Evolutionary conservation across 1,140 invertebrate genomes (phyloP).

Genomic region (Aphaenogaster rudis): DNA sequence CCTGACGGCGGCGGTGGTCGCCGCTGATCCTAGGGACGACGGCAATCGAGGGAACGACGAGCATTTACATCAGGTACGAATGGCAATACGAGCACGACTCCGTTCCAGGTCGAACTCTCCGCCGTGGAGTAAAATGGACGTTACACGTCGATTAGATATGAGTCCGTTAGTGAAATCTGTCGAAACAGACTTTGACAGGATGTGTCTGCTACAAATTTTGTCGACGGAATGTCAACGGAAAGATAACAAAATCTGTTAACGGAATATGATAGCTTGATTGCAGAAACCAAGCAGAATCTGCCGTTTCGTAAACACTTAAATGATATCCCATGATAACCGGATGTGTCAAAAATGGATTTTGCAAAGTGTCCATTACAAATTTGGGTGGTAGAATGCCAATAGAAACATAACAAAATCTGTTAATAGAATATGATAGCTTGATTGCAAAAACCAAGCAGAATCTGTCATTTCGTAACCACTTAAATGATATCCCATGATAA

Average conservation of each 20-base stretch:
- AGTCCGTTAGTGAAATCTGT: not conserved
- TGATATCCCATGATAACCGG: no score
- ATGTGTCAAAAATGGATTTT: no score
- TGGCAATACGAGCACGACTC: not conserved
- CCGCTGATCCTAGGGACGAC: conserved; percentile 27
- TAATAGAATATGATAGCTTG: no score
- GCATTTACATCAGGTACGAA: conserved; percentile 65
- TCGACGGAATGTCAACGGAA: no score
- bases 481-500: no score
- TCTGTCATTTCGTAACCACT: no score
- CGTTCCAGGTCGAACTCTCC: not conserved
- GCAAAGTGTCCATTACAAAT: no score
- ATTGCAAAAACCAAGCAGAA: no score
- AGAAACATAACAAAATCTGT: no score
- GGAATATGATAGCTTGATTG: not conserved
- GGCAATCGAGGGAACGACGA: conserved; percentile 36
- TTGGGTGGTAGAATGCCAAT: no score
- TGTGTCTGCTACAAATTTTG: not conserved
- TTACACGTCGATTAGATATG: not conserved
- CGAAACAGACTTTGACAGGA: not conserved
- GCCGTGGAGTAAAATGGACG: not conserved
- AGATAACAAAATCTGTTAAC: not conserved
- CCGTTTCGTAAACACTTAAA: no score
- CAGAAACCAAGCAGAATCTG: no score
- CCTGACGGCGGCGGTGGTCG: not conserved